phyloP scores from a whole-genome alignment of 2,113 vertebrate species.

The Salminus brasiliensis region DNA sequence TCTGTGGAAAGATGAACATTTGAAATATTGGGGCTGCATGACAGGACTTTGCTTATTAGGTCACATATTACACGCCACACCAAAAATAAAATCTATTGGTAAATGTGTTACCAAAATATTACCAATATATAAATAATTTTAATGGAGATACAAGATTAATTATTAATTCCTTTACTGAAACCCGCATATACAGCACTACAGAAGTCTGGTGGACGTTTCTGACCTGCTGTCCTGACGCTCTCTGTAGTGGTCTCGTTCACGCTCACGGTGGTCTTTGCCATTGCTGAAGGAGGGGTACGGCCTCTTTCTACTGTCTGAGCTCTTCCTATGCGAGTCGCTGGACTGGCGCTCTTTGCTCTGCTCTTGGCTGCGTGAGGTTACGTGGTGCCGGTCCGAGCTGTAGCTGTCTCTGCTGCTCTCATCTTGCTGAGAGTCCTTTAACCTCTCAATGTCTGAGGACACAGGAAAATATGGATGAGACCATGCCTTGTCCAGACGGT shows the following conservation, averaged over 20 bases:
- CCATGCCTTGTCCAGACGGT: not conserved
- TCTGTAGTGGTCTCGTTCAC: constrained; percentile 83
- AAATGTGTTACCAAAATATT: too few relatives aligned
- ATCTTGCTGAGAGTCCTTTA: constrained; percentile 92
- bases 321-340: constrained; percentile 86
- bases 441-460: constrained; percentile 84
- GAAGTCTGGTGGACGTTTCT: too few relatives aligned
- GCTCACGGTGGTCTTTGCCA: constrained; percentile 93
- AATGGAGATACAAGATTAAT: too few relatives aligned
- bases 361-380: constrained; percentile 85
- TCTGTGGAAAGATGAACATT: constrained; percentile 62
- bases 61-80: too few relatives aligned
- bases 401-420: constrained; percentile 97
- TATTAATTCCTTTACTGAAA: too few relatives aligned
- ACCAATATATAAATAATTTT: too few relatives aligned
- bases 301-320: constrained; percentile 85
- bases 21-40: not conserved
- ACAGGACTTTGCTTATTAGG: too few relatives aligned
- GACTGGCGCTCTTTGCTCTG: constrained; percentile 85
- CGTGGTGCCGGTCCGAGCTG: constrained; percentile 89
- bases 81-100: too few relatives aligned
- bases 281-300: constrained; percentile 92
- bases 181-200: too few relatives aligned
- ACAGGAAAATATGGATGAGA: not conserved
- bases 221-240: constrained; percentile 80